A percentile compares a stretch with the other conserved stretches of the same genome.
phyloP scores from a whole-genome alignment of 1,140 invertebrate species.

The Penaeus chinensis region DNA sequence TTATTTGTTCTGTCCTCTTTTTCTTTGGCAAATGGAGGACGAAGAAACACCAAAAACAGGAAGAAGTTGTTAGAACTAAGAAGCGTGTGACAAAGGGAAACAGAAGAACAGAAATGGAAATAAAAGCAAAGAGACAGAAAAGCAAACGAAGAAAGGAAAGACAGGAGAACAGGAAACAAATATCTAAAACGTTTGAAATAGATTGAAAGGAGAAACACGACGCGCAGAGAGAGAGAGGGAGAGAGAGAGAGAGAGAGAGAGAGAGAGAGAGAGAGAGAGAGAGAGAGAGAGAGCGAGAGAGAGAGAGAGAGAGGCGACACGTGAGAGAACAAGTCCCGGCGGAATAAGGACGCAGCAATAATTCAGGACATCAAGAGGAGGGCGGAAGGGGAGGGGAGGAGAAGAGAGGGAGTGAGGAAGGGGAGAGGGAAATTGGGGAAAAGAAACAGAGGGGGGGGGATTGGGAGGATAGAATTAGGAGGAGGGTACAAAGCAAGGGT shows the following conservation, averaged over 20 bases:
- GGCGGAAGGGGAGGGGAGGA: background rate
- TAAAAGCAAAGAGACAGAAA: too few relatives aligned
- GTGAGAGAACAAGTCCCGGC: too few relatives aligned
- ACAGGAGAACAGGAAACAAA: background rate
- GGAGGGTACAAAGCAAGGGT: background rate
- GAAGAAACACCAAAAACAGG: too few relatives aligned
- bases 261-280: conserved; percentile 3
- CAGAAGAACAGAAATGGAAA: too few relatives aligned
- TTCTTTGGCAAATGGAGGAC: too few relatives aligned
- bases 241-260: background rate
- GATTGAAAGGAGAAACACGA: background rate
- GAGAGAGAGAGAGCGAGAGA: too few relatives aligned
- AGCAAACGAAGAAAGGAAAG: background rate
- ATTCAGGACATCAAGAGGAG: background rate
- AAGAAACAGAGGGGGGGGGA: too few relatives aligned
- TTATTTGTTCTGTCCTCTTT: too few relatives aligned
- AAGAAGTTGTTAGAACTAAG: too few relatives aligned
- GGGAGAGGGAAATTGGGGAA: background rate
- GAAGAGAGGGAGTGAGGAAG: background rate
- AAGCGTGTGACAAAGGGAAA: too few relatives aligned
- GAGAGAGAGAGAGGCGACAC: too few relatives aligned
- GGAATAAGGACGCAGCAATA: too few relatives aligned
- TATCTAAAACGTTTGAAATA: background rate
- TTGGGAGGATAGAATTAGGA: background rate
- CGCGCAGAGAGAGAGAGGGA: background rate